Evolutionary conservation across 2,888 invertebrate species (phyloP), one percentile per base, ranked within the genome.

Genomic region (Tolmerus cingulatus): DNA sequence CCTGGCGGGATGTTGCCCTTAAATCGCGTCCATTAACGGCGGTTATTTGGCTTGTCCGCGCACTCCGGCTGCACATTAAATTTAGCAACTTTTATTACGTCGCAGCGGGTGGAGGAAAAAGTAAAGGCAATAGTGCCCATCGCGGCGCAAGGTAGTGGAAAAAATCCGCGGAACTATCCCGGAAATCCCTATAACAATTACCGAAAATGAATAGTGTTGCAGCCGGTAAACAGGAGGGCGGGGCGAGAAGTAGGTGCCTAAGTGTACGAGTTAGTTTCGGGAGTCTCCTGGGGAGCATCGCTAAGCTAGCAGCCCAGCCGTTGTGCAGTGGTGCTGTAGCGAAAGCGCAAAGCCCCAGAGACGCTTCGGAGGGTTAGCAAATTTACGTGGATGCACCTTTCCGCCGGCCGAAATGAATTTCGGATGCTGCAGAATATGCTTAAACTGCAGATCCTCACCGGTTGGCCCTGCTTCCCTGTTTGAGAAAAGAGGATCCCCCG

Each of bases 121-220:
- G 40, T 40, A 66, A 84, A 84, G 34, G 14, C 14, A 16, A 16
- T 14, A 30, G 74, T 84, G 84, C 43, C 84, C 84, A 84, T 74
- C 84, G 82, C 19, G 23, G 40, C n/a, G 40, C n/a, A 76, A 19
- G 19, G 40, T 30, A 27, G 12, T 46, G 66, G 9, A 84, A 84
- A 84, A 84, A 76, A 76, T 14, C 14, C 57, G 57, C 57, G 84
- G 14, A 84, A 84, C 34, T 84, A 84, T 74, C 66, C 74, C 40
- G 84, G 84, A 84, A 84, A 84, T 84, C 74, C 84, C 84, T 74
- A 84, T 84, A 84, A 84, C 84, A 84, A 84, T 84, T 84, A 84
- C 74, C 84, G 84, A 84, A 84, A 84, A 84, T 84, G 84, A 84
- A 84, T 84, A 84, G 84, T 40, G 84, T 66, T 74, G 66, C 84